Percentiles rank a stretch among this genome's conserved stretches.
phyloP scores from a whole-genome alignment of 2,797 vertebrate genomes.

The Tarsius wallacei region DNA sequence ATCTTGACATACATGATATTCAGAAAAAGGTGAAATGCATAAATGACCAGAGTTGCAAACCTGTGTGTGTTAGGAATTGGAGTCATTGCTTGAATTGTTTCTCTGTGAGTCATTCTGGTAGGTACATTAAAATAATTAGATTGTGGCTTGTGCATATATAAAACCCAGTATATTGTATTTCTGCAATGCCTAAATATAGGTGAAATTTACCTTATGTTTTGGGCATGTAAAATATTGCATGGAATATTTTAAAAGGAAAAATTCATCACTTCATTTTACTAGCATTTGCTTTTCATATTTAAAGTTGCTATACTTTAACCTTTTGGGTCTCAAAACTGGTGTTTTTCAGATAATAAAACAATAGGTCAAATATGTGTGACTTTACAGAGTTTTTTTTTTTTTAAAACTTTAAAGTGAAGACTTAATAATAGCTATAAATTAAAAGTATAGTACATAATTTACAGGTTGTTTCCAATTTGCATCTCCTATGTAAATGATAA shows the following conservation, averaged over 20 bases:
- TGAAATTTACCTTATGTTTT: conserved; percentile 38
- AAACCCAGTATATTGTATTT: conserved; percentile 16
- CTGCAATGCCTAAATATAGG: background rate
- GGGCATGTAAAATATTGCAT: background rate
- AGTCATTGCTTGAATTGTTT: conserved; percentile 43
- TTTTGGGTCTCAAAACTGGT: background rate
- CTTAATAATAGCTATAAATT: conserved; percentile 22
- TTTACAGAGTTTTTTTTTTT: conserved; percentile 47
- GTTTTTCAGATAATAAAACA: background rate
- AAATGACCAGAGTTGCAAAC: conserved; percentile 5
- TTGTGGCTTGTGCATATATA: background rate
- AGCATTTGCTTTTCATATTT: conserved; percentile 56
- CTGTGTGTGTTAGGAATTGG: background rate
- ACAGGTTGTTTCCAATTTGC: background rate
- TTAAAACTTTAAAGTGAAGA: conserved; percentile 39
- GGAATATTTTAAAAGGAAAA: conserved; percentile 31
- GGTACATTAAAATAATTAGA: background rate
- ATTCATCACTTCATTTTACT: background rate
- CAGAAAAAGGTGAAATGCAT: background rate
- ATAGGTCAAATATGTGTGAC: background rate
- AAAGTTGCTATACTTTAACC: background rate
- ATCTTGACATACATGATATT: background rate
- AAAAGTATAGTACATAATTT: background rate
- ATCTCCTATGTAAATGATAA: background rate
- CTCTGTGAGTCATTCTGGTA: conserved; percentile 5